These are phyloP conservation scores for Ceratina australensis DNA, from an alignment of 1,140 invertebrate species.

Conservation along the genomic window DNA sequence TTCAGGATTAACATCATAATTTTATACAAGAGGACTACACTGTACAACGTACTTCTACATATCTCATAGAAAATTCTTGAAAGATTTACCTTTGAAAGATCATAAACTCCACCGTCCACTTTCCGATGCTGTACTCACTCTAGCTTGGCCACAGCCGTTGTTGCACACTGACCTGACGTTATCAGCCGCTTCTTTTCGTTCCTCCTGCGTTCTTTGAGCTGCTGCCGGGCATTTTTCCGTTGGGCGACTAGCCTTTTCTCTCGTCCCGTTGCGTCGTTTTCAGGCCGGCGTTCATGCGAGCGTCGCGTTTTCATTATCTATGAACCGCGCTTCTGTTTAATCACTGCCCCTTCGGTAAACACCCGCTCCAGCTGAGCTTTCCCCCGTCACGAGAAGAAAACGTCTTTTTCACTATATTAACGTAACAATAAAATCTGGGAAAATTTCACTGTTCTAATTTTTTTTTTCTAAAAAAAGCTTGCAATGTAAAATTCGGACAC, in stretches of 20 bases:
- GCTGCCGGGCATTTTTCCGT: constrained; percentile 13
- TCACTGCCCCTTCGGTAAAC: constrained; percentile 64
- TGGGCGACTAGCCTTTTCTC: constrained; percentile 17
- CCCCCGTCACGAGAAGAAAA: constrained; percentile 35
- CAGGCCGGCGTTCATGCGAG: constrained; percentile 20
- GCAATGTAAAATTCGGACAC: too few relatives aligned
- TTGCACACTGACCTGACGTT: not conserved
- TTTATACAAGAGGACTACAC: too few relatives aligned
- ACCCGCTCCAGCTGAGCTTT: constrained; percentile 55
- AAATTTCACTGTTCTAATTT: not conserved
- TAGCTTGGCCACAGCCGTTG: not conserved
- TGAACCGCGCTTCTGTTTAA: constrained; percentile 64
- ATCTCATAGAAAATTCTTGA: too few relatives aligned
- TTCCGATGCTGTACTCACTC: not conserved
- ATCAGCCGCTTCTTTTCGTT: not conserved
- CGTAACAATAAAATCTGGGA: not conserved
- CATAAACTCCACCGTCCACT: not conserved
- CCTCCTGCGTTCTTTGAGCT: constrained; percentile 1
- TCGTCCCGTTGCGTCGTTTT: not conserved
- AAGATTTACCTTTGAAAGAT: too few relatives aligned
- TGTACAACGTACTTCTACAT: too few relatives aligned
- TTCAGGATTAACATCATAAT: too few relatives aligned
- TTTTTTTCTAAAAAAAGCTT: too few relatives aligned
- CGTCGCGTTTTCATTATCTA: constrained; percentile 64
- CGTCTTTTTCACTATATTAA: constrained; percentile 37